Evolutionary conservation across 1,140 invertebrate species (phyloP).

Genomic region (Drosophila pseudoananassae): DNA sequence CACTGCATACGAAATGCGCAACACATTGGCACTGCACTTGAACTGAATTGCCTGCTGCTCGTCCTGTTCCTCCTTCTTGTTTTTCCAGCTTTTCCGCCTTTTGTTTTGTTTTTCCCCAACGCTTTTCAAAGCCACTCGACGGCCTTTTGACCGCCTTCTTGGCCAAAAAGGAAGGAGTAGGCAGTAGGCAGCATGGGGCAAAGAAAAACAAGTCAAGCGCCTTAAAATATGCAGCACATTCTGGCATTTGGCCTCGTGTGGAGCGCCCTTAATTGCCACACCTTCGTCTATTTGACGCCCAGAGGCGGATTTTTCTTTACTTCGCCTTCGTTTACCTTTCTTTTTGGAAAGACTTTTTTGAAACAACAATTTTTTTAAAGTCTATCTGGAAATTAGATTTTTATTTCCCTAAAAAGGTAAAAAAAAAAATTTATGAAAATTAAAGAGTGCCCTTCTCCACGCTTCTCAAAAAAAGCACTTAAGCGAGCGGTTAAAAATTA

Average conservation of each 20-base stretch:
- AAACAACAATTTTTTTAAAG: not conserved
- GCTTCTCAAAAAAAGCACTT: too few relatives aligned
- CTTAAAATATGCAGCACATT: constrained; percentile 63
- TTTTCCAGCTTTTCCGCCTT: constrained; percentile 9
- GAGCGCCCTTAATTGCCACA: constrained; percentile 48
- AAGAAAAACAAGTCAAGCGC: constrained; percentile 22
- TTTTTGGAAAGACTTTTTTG: not conserved
- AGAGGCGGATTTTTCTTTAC: constrained; percentile 2
- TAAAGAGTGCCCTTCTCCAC: too few relatives aligned
- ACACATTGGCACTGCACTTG: constrained; percentile 71
- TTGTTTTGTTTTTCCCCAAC: constrained; percentile 18
- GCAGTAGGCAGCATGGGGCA: not conserved
- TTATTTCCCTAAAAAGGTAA: not conserved
- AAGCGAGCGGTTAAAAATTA: too few relatives aligned
- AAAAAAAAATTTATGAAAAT: not conserved
- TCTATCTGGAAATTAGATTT: not conserved
- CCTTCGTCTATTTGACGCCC: constrained; percentile 15
- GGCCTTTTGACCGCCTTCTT: constrained; percentile 66
- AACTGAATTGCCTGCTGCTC: constrained; percentile 38
- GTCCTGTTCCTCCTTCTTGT: constrained; percentile 13
- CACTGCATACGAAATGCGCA: constrained; percentile 67
- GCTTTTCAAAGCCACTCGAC: constrained; percentile 56
- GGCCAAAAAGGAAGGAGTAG: too few relatives aligned
- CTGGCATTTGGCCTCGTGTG: constrained; percentile 28
- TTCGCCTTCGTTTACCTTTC: not conserved